Conservation (phyloP, 2,113 vertebrate genomes). For the Abramis brama region DNA sequence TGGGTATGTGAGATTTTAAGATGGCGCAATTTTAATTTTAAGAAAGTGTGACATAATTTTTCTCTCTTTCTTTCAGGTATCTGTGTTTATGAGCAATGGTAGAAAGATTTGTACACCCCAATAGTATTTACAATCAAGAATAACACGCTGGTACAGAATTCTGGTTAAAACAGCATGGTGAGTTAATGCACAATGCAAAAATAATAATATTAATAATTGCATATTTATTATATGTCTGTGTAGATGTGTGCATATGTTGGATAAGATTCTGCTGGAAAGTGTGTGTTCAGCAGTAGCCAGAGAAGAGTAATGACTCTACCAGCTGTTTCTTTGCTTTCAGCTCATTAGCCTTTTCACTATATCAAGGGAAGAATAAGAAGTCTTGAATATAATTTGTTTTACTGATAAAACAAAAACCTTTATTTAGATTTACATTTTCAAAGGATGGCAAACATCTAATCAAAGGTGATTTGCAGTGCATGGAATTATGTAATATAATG, state of each 20-base stretch:
- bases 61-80: slow-evolving; percentile 18
- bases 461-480: neutral
- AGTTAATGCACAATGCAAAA: slow-evolving; percentile 25
- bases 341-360: neutral
- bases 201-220: neutral
- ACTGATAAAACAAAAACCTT: neutral
- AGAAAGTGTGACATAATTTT: neutral
- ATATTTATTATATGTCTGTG: neutral
- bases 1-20: neutral
- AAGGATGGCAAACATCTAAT: neutral
- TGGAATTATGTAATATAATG: neutral
- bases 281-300: slow-evolving; percentile 12
- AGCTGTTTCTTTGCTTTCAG: slow-evolving; percentile 33
- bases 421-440: neutral
- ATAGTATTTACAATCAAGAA: slow-evolving; percentile 14
- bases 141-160: slow-evolving; percentile 33
- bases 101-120: slow-evolving; percentile 3
- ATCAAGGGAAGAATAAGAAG: neutral
- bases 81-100: neutral
- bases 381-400: neutral
- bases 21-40: neutral
- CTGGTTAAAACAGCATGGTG: slow-evolving; percentile 30
- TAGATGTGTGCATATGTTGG: slow-evolving; percentile 12
- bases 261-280: neutral
- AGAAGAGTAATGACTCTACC: slow-evolving; percentile 44